Evolutionary conservation across 2,113 vertebrate species (phyloP).

Genomic region (Triplophysa siluroides): DNA sequence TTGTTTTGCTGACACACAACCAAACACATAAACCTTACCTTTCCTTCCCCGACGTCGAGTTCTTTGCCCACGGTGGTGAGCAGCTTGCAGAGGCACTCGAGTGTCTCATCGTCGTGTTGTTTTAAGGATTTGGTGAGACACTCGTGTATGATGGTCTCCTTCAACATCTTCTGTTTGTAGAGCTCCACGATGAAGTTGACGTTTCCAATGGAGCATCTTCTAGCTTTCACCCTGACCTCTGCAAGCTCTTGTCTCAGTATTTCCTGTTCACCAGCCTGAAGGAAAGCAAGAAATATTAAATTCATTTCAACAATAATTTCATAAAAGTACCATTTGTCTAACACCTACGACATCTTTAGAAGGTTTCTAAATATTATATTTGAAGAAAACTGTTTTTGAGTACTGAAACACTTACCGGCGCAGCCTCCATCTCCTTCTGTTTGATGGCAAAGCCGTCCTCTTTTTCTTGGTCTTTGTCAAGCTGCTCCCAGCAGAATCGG

Average conservation of each 20-base stretch:
- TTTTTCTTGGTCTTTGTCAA: constrained; percentile 82
- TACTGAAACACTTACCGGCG: too few relatives aligned
- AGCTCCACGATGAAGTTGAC: constrained; percentile 98
- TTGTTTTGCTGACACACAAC: too few relatives aligned
- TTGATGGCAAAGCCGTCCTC: too few relatives aligned
- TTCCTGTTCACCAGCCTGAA: too few relatives aligned
- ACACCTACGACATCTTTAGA: too few relatives aligned
- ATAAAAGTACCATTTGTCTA: too few relatives aligned
- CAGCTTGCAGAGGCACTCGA: constrained; percentile 93
- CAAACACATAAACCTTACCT: constrained; percentile 78
- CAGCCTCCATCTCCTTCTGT: too few relatives aligned
- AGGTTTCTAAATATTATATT: too few relatives aligned
- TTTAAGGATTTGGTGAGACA: constrained; percentile 95
- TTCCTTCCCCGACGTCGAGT: constrained; percentile 93
- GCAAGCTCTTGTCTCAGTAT: constrained; percentile 86
- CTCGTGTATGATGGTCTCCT: constrained; percentile 97
- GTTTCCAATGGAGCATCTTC: constrained; percentile 91
- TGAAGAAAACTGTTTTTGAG: too few relatives aligned
- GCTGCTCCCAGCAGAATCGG: constrained; percentile 61
- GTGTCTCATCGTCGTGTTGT: constrained; percentile 94
- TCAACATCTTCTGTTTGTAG: constrained; percentile 98
- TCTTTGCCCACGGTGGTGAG: constrained; percentile 97
- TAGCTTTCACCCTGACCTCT: constrained; percentile 84
- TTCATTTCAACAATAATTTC: too few relatives aligned
- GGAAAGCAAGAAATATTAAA: too few relatives aligned